Base-by-base conservation (phyloP, 2,113 vertebrate species). In the Myxocyprinus asiaticus region DNA sequence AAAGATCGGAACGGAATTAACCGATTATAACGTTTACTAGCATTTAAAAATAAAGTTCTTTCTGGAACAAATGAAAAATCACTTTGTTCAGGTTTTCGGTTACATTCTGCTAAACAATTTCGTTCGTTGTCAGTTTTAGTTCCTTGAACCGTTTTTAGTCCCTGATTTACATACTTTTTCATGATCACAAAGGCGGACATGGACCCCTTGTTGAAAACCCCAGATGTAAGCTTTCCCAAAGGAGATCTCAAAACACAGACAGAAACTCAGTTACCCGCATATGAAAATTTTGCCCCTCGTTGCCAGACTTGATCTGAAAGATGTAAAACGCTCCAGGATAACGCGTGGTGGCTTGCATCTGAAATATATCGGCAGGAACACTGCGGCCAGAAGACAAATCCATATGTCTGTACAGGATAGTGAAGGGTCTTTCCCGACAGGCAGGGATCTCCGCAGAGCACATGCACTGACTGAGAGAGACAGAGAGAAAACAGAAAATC, bases 341-440 rank as follows among this genome's bases (percentile, higher is more conserved):
- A 78, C 98, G 97, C 22, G 96, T 97, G 51, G 98, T 99, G 72
- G 98, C 97, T 93, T 99, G 97, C 98, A 99, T 99, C 89, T 99
- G 98, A 90, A 99, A 99, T 84, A 99, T 95, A 87, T 98, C 97
- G 0, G 95, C 94, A 45, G 97, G 98, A 67, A 99, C 96, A 9
- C 91, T 95, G 76, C 96, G 95, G 43, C 95, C 96, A 7, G 96
- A 97, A 56, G 96, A 94, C 89, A 98, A 87, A 1, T 98, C 97
- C 97, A 99, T 99, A 90, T 98, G 95, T 85, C 96, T 93, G 89
- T 95, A 98, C 84, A 99, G 82, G 86, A 99, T 84, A 88, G 97
- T 99, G 88, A 99, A 99, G 7, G 98, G 96, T 83, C 95, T 93
- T 66, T 98, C 96, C 88, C 95, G 89, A 91, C 98, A 99, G 45